Evolutionary conservation across 2,888 invertebrate genomes (phyloP), one percentile per base, ranked within the genome.

Genomic region (Digitonthophagus gazella): DNA sequence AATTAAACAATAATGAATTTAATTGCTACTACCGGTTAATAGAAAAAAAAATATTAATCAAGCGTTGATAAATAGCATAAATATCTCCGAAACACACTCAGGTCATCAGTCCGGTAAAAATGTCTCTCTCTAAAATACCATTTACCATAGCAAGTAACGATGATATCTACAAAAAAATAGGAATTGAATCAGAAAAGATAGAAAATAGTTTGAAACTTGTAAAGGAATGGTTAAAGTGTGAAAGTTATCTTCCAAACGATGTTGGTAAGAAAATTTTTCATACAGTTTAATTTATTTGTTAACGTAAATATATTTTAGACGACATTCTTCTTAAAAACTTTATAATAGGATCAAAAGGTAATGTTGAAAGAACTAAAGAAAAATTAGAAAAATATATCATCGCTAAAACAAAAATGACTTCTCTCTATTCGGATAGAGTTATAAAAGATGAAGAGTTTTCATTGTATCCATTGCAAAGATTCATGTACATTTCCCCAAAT

Each of bases 371-470:
- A 3, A 18, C 58, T 8, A 58, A 58, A 58, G 18, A 18, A 2
- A 58, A 58, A 18, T 58, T 58, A 15, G 58, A 58, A 58, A 58
- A 58, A 15, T 58, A 58, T 58, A 58, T 58, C 8, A 18, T 58
- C 15, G 18, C 15, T 15, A 58, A 18, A 18, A 58, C 58, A 58
- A 58, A 58, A 18, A 16, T 58, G 58, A 14, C 58, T 8, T 14
- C 15, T 16, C 11, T 54, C 1, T 58, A 2, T 18, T 15, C 18
- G 8, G 58, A 58, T 18, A 58, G 58, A 18, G 15, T 16, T 15
- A 18, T 15, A 16, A 58, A 58, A 3, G 58, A 58, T 4, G n/a
- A 58, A 58, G 18, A 16, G 8, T 16, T 58, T 15, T 8, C 8
- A 14, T 14, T 18, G 11, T 58, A 18, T 15, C 14, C 16, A 4